Conservation (phyloP, 2,888 invertebrate genomes). For the Lasioglossum calceatum region DNA sequence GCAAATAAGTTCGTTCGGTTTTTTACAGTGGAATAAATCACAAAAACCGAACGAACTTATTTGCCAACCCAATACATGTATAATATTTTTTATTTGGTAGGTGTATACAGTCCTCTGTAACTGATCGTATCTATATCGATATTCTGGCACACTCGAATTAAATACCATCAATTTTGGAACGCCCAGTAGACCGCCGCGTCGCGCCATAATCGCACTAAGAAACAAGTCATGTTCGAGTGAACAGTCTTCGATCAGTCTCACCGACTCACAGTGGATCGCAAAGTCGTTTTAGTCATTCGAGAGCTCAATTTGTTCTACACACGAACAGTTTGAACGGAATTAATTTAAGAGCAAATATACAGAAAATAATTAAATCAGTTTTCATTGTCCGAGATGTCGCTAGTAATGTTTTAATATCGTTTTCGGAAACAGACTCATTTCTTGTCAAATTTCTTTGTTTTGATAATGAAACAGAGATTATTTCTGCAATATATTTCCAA, state of each 20-base stretch:
- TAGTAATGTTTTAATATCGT: not conserved
- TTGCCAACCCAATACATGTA: no score
- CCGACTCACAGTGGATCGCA: slow-evolving; percentile 1
- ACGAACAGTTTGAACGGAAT: not conserved
- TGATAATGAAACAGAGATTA: not conserved
- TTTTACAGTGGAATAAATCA: no score
- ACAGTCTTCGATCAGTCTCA: not conserved
- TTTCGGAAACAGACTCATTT: not conserved
- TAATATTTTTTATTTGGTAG: not conserved
- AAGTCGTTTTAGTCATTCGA: slow-evolving; percentile 1
- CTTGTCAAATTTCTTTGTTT: not conserved
- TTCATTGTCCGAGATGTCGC: no score
- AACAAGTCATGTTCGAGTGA: slow-evolving; percentile 4
- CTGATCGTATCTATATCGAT: not conserved
- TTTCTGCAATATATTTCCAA: not conserved
- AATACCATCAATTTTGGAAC: slow-evolving; percentile 1
- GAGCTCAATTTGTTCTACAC: not conserved
- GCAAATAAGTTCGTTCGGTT: no score
- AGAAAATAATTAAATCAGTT: not conserved
- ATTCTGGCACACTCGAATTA: not conserved
- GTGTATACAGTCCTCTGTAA: not conserved
- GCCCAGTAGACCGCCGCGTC: not conserved
- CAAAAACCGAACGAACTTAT: no score
- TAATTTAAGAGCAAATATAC: not conserved
- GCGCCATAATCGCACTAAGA: not conserved